Percentiles rank a stretch among this genome's conserved stretches.
Conservation (phyloP, 2,888 invertebrate genomes). For the Theristus sp. region DNA sequence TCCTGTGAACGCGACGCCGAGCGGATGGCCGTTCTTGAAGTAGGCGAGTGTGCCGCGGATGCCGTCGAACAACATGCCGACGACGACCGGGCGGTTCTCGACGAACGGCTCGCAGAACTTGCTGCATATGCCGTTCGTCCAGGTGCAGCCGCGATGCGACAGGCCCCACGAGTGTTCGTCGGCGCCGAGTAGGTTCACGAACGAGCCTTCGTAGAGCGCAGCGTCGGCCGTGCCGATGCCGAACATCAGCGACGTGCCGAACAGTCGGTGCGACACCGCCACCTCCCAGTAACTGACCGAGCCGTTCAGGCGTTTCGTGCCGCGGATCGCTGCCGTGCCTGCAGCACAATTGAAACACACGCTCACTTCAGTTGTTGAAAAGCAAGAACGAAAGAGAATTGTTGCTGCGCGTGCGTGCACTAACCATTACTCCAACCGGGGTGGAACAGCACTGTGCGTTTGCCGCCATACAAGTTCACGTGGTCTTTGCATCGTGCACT, state of each 20-base stretch:
- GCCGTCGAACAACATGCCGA: constrained; percentile 47
- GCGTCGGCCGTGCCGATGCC: constrained; percentile 43
- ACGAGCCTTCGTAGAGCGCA: constrained; percentile 41
- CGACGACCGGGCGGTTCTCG: constrained; percentile 48
- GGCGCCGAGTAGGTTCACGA: constrained; percentile 47
- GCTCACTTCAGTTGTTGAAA: background rate
- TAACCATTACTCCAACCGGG: constrained; percentile 2
- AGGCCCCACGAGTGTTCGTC: constrained; percentile 50
- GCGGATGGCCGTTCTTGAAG: constrained; percentile 44
- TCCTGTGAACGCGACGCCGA: constrained; percentile 51
- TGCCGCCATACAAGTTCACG: background rate
- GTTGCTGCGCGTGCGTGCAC: no score
- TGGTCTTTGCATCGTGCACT: background rate
- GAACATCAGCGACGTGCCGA: constrained; percentile 58
- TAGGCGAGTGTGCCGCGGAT: constrained; percentile 49
- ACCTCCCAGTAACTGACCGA: background rate
- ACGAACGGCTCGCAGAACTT: constrained; percentile 48
- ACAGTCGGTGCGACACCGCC: constrained; percentile 42
- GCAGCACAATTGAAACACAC: background rate
- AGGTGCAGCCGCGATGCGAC: constrained; percentile 50
- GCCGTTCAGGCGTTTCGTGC: background rate
- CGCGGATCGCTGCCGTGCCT: background rate
- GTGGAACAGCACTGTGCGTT: background rate
- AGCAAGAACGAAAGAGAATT: background rate
- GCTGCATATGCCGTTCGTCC: constrained; percentile 47